Evolutionary conservation across 1,140 invertebrate genomes (phyloP), one percentile per base, ranked within the genome.

Genomic region (Hyphantria cunea): DNA sequence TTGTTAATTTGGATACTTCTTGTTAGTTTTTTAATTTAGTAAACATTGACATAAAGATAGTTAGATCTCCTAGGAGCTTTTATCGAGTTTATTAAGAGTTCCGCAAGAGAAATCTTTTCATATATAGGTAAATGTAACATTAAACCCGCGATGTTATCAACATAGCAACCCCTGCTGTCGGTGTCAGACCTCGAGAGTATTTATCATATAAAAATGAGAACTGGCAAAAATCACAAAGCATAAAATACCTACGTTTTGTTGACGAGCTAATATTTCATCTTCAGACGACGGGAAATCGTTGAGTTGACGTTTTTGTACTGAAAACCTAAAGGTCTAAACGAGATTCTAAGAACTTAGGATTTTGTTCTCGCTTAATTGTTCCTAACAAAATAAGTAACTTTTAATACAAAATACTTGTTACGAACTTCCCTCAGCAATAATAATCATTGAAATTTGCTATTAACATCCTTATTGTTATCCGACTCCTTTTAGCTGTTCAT

Each of bases 201-300:
- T 47, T 42, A 42, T 53, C 51, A 53, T 31, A 53, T n/a, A 53
- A 47, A 44, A 44, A 2, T 44, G 41, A 2, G 13, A 12, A 11
- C 12, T 37, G 32, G 53, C 42, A 32, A 50, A 50, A 49, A 25
- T 59, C 41, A 44, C 17, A 37, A 49, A 42, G 41, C 37, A 14
- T 25, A 49, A 50, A 59, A 50, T 45, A 49, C 55, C 25, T 59
- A 49, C 31, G 41, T 11, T 39, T 42, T 39, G 47, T 41, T 34
- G 48, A 50, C 47, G 49, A 39, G 14, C 14, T 31, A 49, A 59
- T 59, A 59, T 59, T 59, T 59, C 33, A 50, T 25, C 45, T 42
- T 44, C 41, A n/a, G 49, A 47, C 17, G 45, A 49, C 56, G 41
- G 25, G 10, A 56, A 33, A 58, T 41, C 45, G 31, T 25, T 12